Evolutionary conservation across 2,888 invertebrate species (phyloP), one percentile per base, ranked within the genome.

Genomic region (Noctua janthina): DNA sequence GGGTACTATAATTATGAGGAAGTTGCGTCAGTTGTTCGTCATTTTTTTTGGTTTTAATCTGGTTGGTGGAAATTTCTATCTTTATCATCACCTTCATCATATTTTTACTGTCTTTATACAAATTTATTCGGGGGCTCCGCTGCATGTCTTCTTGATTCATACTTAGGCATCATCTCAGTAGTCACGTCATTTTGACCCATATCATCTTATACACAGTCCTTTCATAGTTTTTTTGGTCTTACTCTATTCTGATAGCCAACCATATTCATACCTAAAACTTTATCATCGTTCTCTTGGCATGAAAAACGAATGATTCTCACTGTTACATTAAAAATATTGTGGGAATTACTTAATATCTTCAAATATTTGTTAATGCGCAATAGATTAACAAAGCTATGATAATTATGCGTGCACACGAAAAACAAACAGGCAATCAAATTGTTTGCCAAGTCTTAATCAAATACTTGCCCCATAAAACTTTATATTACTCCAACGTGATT

Each of bases 401-500:
- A 43, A 70, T 76, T 10, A 70, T 54, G 72, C 15, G n/a, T 68
- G 54, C 7, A 39, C 51, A 56, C 6, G 39, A 49, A n/a, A 46
- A 39, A 49, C 39, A 56, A 72, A 59, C 4, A 68, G 46, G 5
- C 35, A 68, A 49, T 62, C 6, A 72, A 83, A 74, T 67, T 10
- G 73, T 78, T 59, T 39, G 46, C 56, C 15, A 74, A 78, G 43
- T 46, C 46, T 15, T 82, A 39, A 46, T 78, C 51, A 66, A 74
- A 70, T 39, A 66, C 39, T 66, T 59, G 66, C n/a, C 51, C 29
- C 23, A 29, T 35, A 74, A 66, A 59, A 68, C 39, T 51, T 64
- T 46, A 83, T 74, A 51, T 35, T 29, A 62, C 20, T 8, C 64
- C 72, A 51, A 71, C 43, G 20, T 83, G 87, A 86, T 86, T 86